A percentile compares a stretch with the other conserved stretches of the same genome.
These are phyloP conservation scores for Eriocheir sinensis DNA, from an alignment of 1,140 invertebrate species.

Conservation along the genomic window DNA sequence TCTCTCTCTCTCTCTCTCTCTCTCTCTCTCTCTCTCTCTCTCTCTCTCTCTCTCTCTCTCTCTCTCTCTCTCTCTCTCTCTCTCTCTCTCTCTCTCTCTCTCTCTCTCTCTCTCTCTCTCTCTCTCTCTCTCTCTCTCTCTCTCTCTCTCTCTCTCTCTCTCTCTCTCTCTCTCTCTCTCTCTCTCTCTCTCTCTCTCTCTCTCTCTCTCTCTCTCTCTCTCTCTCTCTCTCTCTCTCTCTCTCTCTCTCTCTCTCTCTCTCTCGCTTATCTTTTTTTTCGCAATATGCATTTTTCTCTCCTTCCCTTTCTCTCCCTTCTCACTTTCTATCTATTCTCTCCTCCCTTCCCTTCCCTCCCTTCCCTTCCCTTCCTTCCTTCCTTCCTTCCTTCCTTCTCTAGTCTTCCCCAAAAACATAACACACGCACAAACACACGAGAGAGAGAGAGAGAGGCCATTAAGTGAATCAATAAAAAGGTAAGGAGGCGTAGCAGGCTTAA, in stretches of 20 bases:
- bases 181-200: not conserved
- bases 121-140: too few species aligned
- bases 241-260: not conserved
- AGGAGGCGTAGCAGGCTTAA: not conserved
- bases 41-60: not conserved
- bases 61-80: too few species aligned
- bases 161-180: not conserved
- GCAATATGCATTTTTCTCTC: not conserved
- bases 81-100: too few species aligned
- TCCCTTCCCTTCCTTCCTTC: not conserved
- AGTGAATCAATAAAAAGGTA: not conserved
- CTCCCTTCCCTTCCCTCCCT: not conserved
- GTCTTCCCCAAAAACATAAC: not conserved
- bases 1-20: slow-evolving; percentile 36
- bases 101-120: not conserved
- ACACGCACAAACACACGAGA: not conserved
- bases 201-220: not conserved
- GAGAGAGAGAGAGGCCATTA: not conserved
- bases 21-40: not conserved
- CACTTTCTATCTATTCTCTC: not conserved
- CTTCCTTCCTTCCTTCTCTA: not conserved
- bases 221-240: not conserved
- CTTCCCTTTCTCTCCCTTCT: not conserved
- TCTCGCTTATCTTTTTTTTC: not conserved
- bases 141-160: not conserved